A percentile compares a stretch with the other conserved stretches of the same genome.
These are phyloP conservation scores for Amyelois transitella DNA, from an alignment of 1,140 invertebrate species.

Conservation along the genomic window DNA sequence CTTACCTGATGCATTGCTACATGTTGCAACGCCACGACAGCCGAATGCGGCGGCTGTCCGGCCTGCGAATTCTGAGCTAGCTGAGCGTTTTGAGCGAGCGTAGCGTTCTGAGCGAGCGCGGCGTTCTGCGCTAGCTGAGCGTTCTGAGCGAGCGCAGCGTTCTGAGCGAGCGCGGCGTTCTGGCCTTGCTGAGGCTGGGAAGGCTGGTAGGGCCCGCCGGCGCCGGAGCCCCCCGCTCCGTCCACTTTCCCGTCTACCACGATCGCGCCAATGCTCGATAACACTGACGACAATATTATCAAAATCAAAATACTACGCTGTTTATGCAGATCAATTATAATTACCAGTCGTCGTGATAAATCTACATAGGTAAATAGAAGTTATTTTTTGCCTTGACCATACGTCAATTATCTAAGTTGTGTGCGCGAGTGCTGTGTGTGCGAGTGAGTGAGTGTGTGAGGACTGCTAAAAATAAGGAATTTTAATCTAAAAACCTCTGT, in stretches of 20 bases:
- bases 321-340: too few relatives aligned
- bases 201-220: conserved; percentile 40
- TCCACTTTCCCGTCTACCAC: conserved; percentile 85
- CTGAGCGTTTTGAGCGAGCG: conserved; percentile 30
- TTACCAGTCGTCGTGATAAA: too few relatives aligned
- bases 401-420: too few relatives aligned
- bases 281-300: conserved; percentile 69
- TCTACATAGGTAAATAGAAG: too few relatives aligned
- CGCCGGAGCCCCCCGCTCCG: conserved; percentile 38
- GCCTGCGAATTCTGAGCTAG: conserved; percentile 17
- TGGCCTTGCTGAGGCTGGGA: conserved; percentile 26
- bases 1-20: conserved; percentile 68
- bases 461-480: too few relatives aligned
- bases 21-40: conserved; percentile 62
- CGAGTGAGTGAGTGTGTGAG: too few relatives aligned
- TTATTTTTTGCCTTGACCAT: too few relatives aligned
- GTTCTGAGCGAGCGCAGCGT: conserved; percentile 26
- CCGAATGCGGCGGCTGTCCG: conserved; percentile 55
- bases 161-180: conserved; percentile 30
- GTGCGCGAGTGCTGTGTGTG: too few relatives aligned
- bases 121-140: conserved; percentile 26
- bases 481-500: too few relatives aligned
- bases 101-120: conserved; percentile 22
- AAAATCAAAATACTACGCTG: too few relatives aligned
- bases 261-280: conserved; percentile 83